These are phyloP conservation scores for Myrmecobius fasciatus DNA, from an alignment of 2,113 vertebrate species.

Conservation along the genomic window DNA sequence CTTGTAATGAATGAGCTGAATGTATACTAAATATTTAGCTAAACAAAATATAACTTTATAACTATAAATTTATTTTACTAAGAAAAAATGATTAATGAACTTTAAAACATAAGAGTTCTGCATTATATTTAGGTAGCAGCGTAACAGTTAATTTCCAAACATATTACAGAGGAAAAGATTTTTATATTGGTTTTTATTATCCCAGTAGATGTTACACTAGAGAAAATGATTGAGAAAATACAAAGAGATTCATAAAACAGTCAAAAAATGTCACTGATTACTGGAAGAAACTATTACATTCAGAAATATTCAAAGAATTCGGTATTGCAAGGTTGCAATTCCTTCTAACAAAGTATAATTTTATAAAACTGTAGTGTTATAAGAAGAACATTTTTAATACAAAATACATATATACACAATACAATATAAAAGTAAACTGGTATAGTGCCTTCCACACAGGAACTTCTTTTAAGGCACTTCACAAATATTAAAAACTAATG, in stretches of 20 bases:
- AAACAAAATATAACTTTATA: constrained; percentile 45
- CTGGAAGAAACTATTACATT: constrained; percentile 67
- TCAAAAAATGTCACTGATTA: constrained; percentile 60
- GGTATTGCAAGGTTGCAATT: constrained; percentile 69
- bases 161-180: constrained; percentile 49
- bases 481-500: constrained; percentile 74
- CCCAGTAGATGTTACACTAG: constrained; percentile 71
- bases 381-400: constrained; percentile 80
- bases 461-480: constrained; percentile 81
- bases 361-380: constrained; percentile 73
- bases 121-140: constrained; percentile 52
- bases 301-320: constrained; percentile 76
- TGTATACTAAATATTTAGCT: constrained; percentile 14
- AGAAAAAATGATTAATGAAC: constrained; percentile 54
- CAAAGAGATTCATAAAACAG: constrained; percentile 75
- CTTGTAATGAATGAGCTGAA: constrained; percentile 16
- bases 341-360: constrained; percentile 68
- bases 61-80: constrained; percentile 37
- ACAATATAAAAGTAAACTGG: constrained; percentile 84
- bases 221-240: constrained; percentile 76
- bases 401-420: constrained; percentile 83
- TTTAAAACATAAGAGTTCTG: constrained; percentile 45
- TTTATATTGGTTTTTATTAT: constrained; percentile 75
- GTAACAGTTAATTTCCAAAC: constrained; percentile 57
- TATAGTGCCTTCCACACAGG: constrained; percentile 81